Conservation (phyloP, 2,888 invertebrate genomes). For the Aleiodes testaceus region DNA sequence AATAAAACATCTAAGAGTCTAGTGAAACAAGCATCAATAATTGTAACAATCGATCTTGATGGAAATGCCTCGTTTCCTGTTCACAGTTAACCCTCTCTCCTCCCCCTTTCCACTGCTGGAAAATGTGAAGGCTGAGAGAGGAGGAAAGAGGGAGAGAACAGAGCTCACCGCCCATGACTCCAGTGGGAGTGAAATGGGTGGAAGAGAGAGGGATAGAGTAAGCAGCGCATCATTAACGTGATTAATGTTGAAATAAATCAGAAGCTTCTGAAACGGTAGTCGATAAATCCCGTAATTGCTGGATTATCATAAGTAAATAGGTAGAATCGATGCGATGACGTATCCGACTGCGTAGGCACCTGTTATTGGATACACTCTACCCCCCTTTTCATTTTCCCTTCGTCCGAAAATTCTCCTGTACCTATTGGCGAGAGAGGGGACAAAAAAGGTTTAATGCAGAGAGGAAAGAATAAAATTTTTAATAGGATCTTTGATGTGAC, state of each 20-base stretch:
- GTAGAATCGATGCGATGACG: constrained; percentile 60
- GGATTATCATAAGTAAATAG: constrained; percentile 72
- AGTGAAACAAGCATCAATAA: constrained; percentile 62
- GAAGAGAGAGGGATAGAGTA: constrained; percentile 56
- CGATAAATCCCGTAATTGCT: constrained; percentile 72
- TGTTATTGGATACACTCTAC: constrained; percentile 51
- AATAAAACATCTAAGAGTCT: constrained; percentile 1
- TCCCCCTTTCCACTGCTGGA: constrained; percentile 48
- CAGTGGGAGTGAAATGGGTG: constrained; percentile 54
- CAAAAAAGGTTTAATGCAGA: background rate
- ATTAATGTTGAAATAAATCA: constrained; percentile 73
- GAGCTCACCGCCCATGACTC: too few relatives aligned
- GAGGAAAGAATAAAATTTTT: background rate
- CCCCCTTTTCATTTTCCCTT: background rate
- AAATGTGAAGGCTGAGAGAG: constrained; percentile 55
- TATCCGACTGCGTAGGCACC: constrained; percentile 55
- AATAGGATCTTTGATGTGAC: background rate
- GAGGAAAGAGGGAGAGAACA: constrained; percentile 48
- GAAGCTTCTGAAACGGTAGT: constrained; percentile 67
- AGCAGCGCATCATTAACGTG: constrained; percentile 71
- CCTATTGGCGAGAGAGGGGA: background rate
- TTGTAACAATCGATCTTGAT: constrained; percentile 71
- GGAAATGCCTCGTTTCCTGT: constrained; percentile 71
- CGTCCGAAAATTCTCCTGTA: background rate
- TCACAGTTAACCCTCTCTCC: constrained; percentile 50